Evolutionary conservation across 2,797 vertebrate genomes (phyloP), one percentile per base, ranked within the genome.

Genomic region (Periparus ater): DNA sequence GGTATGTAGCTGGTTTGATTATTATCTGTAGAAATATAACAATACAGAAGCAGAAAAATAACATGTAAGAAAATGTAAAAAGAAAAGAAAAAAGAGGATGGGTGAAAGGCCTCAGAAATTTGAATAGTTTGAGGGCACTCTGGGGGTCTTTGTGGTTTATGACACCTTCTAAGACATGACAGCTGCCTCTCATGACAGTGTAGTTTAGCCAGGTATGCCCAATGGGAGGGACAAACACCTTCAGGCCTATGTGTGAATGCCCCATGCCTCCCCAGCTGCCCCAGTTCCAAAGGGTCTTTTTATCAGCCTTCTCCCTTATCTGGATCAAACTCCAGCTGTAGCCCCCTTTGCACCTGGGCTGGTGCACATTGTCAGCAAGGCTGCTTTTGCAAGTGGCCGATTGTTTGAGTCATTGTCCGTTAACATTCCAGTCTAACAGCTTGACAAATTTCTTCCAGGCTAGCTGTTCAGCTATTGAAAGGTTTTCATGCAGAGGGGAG

Each of bases 331-430:
- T 18, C 12, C 21, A 47, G 29, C 51, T 58, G 25, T 19, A 34
- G 51, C 51, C 10, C 29, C 29, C 51, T 65, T 51, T 77, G 58
- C n/a, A 45, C n/a, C 38, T 45, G 51, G 29, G 45, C 65, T 13
- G 6, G 0, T 68, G 26, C 50, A 44, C 21, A 9, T 12, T 3
- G 5, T 42, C 42, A 50, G 63, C 36, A 50, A 57, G 1, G 1
- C 21, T 63, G 74, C 60, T 38, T 57, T 72, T 65, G 19, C 44
- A 58, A 30, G 34, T 51, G 50, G 23, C 50, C 1, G 2, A 6
- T 53, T n/a, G 51, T 29, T 58, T 40, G 68, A 88, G 53, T 29
- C n/a, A 53, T 16, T 36, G 25, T 27, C 48, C 48, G 10, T 40
- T 72, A 27, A 47, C 38, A 10, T 45, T 58, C 26, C 47, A 26